Evolutionary conservation across 1,140 invertebrate genomes (phyloP).

Genomic region (Brachionus angularis): DNA sequence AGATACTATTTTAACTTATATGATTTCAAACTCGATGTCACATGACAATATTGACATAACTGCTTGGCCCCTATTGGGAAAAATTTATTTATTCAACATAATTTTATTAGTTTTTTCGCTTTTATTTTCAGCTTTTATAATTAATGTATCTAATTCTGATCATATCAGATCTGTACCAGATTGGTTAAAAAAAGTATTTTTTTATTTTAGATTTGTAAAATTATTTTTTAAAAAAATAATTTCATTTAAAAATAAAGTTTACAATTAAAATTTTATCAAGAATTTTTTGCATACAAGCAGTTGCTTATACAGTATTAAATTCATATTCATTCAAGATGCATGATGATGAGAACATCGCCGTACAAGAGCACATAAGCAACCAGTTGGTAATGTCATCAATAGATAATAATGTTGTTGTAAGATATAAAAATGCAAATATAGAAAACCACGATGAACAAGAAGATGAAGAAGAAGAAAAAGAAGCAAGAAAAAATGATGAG

Average conservation of each 20-base stretch:
- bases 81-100: constrained; percentile 31
- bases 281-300: constrained; percentile 37
- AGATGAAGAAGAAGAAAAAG: background rate
- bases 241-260: constrained; percentile 2
- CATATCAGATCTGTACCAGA: background rate
- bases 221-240: background rate
- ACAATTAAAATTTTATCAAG: constrained; percentile 30
- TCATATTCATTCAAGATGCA: constrained; percentile 39
- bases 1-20: background rate
- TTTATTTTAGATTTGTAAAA: too few species aligned
- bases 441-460: too few species aligned
- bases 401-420: background rate
- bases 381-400: background rate
- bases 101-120: constrained; percentile 15
- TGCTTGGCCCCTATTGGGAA: constrained; percentile 26
- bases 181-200: constrained; percentile 30
- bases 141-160: constrained; percentile 2
- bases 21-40: constrained; percentile 2
- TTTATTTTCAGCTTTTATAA: constrained; percentile 19
- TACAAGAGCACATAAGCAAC: constrained; percentile 4
- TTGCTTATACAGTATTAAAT: constrained; percentile 36
- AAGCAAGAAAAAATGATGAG: background rate
- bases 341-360: constrained; percentile 10
- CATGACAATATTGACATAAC: constrained; percentile 24
- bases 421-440: constrained; percentile 12